phyloP scores from a whole-genome alignment of 2,888 invertebrate species.

The Lithosia quadra region DNA sequence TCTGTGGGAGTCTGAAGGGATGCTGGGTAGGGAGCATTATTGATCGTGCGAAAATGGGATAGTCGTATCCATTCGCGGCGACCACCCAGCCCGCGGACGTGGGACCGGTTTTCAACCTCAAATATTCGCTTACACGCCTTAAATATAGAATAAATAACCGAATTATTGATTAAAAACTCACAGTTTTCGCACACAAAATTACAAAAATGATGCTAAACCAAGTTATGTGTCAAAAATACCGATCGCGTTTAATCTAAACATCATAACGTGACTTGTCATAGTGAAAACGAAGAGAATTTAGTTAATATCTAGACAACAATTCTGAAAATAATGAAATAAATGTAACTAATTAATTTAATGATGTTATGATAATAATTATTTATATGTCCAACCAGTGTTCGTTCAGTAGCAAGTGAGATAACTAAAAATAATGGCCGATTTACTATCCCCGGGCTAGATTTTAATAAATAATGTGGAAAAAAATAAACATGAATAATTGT shows the following conservation, averaged over 20 bases:
- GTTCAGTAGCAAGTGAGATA: constrained; percentile 49
- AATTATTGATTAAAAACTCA: constrained; percentile 54
- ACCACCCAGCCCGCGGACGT: constrained; percentile 82
- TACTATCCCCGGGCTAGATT: constrained; percentile 72
- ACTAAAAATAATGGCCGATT: constrained; percentile 71
- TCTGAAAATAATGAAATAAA: constrained; percentile 51
- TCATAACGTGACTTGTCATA: constrained; percentile 56
- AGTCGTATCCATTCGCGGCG: constrained; percentile 84
- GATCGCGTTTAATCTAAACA: constrained; percentile 53
- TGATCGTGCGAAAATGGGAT: constrained; percentile 86
- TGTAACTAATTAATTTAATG: constrained; percentile 20
- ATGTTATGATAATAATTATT: constrained; percentile 55
- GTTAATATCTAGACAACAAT: constrained; percentile 54
- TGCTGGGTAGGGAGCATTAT: constrained; percentile 87
- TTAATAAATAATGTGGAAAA: constrained; percentile 63
- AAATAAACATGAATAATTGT: constrained; percentile 74
- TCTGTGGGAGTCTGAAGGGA: constrained; percentile 81
- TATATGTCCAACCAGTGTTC: constrained; percentile 51
- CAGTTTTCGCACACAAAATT: constrained; percentile 39
- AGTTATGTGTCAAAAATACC: constrained; percentile 48
- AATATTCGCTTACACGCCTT: constrained; percentile 78
- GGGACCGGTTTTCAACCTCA: constrained; percentile 75
- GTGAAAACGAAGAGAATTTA: constrained; percentile 50
- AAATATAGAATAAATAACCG: constrained; percentile 67
- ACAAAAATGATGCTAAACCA: constrained; percentile 33